A percentile compares a stretch with the other conserved stretches of the same genome.
Conservation (phyloP, 2,113 vertebrate species). For the Proteles cristata region DNA sequence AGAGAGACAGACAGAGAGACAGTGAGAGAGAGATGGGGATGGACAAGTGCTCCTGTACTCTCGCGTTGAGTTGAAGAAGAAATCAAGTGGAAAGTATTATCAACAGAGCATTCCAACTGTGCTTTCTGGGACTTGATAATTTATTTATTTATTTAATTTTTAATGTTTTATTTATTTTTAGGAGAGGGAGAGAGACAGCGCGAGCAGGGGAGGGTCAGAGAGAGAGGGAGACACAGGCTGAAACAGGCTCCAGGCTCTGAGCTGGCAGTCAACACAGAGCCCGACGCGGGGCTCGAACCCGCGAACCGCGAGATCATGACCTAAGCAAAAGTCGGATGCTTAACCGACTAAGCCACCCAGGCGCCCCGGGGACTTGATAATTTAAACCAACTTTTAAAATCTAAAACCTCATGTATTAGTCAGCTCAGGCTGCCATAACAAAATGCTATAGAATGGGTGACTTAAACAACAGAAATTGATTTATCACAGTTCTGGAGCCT, state of each 20-base stretch:
- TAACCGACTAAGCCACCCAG: no score
- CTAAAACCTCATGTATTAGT: neutral
- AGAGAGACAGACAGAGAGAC: no score
- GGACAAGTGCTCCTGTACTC: neutral
- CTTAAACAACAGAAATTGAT: neutral
- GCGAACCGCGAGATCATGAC: no score
- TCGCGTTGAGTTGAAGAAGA: conserved; percentile 14
- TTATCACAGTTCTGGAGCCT: conserved; percentile 5
- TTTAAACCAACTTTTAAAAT: conserved; percentile 42
- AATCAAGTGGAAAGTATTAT: neutral
- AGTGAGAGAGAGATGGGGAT: neutral
- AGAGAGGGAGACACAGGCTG: no score
- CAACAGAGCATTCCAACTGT: neutral
- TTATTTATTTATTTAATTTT: no score
- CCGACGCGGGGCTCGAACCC: no score
- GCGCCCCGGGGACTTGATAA: neutral
- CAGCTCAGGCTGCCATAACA: neutral
- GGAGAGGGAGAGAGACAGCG: no score
- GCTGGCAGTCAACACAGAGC: no score
- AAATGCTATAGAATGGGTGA: neutral
- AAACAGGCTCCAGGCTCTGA: no score
- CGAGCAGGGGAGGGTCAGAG: no score
- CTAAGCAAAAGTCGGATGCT: no score
- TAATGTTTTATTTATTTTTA: no score
- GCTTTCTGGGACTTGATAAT: conserved; percentile 39